Evolutionary conservation across 1,140 invertebrate species (phyloP), one percentile per base, ranked within the genome.

Genomic region (Nomia melanderi): DNA sequence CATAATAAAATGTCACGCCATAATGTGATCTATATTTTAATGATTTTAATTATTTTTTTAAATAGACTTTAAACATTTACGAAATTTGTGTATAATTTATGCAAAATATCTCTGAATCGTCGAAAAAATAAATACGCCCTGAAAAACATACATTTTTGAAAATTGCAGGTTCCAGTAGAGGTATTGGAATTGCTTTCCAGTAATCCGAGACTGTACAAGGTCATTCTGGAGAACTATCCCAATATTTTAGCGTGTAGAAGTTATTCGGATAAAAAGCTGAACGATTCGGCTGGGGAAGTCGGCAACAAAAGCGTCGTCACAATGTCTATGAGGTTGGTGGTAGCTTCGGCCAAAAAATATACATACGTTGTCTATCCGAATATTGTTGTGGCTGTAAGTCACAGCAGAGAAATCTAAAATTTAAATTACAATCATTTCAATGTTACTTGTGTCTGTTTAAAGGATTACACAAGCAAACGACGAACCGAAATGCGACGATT

Each of bases 211-310:
- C 88, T 96, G 0, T 96, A 95, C 87, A 95, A 94, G 53, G 94
- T 96, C 5, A 94, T 96, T 50, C 86, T 96, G 56, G 94, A 95
- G 81, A 96, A 96, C 82, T 96, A 96, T 86, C 95, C 95, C 0
- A 95, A 94, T 77, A 88, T 96, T 31, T 84, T 96, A 31, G 88
- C 94, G 14, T 94, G 94, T 59, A 92, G 94, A 81, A 95, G 94
- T 80, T 92, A 93, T 25, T 95, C 95, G 1, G 95, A 95, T 79
- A 94, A 95, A 65, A 94, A 90, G 33, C 79, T 94, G 0, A 91
- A 93, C 36, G 90, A 94, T 77, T 88, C 94, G 4, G 90, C 89
- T 2, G 89, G 80, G 78, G 92, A 88, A 41, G 86, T 88, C 12
- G 84, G 74, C 81, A 92, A 86, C 80, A 90, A 93, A 67, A 93